A percentile compares a stretch with the other conserved stretches of the same genome.
These are phyloP conservation scores for Pygmarrhopalites habei DNA, from an alignment of 1,140 invertebrate genomes.

Conservation along the genomic window DNA sequence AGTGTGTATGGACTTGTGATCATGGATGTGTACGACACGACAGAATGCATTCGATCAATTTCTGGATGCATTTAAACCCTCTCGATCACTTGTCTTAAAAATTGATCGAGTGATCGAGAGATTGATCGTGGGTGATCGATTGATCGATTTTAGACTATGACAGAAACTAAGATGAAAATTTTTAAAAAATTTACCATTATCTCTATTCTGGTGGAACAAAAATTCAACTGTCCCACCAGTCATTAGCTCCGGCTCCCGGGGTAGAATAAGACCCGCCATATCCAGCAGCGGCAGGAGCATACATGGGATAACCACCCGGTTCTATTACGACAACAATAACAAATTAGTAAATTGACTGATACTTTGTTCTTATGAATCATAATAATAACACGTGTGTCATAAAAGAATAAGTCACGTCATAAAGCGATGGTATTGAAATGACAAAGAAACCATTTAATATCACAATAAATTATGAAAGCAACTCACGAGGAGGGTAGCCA, in stretches of 20 bases:
- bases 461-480: too few relatives aligned
- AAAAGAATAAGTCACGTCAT: neutral
- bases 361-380: neutral
- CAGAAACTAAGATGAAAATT: too few relatives aligned
- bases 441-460: neutral
- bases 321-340: conserved; percentile 22
- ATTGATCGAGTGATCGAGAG: too few relatives aligned
- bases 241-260: conserved; percentile 11
- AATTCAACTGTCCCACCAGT: conserved; percentile 36
- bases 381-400: neutral
- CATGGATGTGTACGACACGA: too few relatives aligned
- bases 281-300: conserved; percentile 26
- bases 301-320: conserved; percentile 20
- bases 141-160: too few relatives aligned
- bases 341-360: neutral
- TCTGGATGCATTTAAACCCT: too few relatives aligned
- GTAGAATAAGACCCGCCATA: conserved; percentile 31
- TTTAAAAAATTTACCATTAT: too few relatives aligned
- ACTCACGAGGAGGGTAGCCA: conserved; percentile 27
- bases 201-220: too few relatives aligned
- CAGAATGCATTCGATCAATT: too few relatives aligned
- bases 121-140: too few relatives aligned
- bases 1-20: too few relatives aligned
- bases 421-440: neutral
- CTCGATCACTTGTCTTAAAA: too few relatives aligned